Evolutionary conservation across 2,888 invertebrate genomes (phyloP).

Genomic region (Actias luna): DNA sequence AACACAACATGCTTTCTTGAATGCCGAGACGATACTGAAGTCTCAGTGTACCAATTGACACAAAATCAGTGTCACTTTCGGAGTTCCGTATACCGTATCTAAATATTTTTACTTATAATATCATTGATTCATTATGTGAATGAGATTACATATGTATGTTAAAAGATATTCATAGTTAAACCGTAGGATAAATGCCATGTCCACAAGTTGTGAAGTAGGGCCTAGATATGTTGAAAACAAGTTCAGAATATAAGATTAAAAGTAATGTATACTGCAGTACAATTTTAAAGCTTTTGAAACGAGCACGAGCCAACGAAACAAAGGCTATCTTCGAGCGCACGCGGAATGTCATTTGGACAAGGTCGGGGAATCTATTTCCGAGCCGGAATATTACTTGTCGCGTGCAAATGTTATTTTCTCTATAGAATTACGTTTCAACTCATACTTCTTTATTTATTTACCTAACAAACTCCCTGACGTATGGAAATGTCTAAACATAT

Average conservation of each 20-base stretch:
- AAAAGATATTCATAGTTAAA: no score
- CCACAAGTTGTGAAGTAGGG: no score
- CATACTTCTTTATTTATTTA: not conserved
- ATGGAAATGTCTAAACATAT: not conserved
- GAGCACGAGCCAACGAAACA: constrained; percentile 1
- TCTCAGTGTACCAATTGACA: no score
- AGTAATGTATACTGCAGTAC: not conserved
- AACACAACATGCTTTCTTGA: no score
- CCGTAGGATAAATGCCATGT: no score
- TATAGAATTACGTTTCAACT: not conserved
- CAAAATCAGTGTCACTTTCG: no score
- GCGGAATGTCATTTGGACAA: constrained; percentile 17
- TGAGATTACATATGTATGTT: no score
- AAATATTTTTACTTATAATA: no score
- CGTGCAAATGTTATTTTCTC: constrained; percentile 6
- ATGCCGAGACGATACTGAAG: no score
- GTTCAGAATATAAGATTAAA: not conserved
- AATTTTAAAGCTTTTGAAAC: not conserved
- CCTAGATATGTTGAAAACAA: not conserved
- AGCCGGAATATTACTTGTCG: not conserved
- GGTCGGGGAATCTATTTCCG: constrained; percentile 15
- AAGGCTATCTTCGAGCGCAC: constrained; percentile 1
- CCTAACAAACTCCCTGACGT: not conserved
- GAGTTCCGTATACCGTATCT: no score
- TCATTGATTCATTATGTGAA: no score